Conservation (phyloP, 1,140 invertebrate genomes). For the Magallana ariakensis region DNA sequence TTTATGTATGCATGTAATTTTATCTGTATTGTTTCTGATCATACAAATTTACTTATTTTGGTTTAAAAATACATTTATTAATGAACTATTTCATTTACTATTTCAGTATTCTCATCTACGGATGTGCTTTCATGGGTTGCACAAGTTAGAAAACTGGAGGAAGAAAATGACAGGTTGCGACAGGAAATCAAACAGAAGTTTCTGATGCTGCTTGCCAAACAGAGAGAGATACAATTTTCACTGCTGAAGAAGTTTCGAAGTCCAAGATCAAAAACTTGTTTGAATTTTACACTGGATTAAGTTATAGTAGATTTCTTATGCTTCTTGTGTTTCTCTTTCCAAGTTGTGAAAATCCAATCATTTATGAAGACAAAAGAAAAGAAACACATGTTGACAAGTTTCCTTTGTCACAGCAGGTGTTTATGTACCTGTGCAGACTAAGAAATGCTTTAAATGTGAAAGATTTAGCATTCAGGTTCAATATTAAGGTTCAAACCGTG, state of each 20-base stretch:
- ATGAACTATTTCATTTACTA: too few relatives aligned
- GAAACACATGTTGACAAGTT: too few relatives aligned
- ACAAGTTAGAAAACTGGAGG: not conserved
- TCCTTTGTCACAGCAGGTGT: conserved; percentile 4
- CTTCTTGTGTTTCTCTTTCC: not conserved
- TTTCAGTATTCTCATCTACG: conserved; percentile 28
- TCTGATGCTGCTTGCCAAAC: not conserved
- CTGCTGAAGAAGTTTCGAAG: not conserved
- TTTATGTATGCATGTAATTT: too few relatives aligned
- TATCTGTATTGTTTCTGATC: too few relatives aligned
- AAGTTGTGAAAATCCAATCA: not conserved
- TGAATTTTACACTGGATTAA: conserved; percentile 11
- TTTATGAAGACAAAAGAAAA: not conserved
- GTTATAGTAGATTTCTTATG: not conserved
- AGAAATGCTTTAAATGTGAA: conserved; percentile 28
- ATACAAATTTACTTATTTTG: too few relatives aligned
- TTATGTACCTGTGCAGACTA: conserved; percentile 26
- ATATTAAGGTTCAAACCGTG: conserved; percentile 37
- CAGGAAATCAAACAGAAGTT: not conserved
- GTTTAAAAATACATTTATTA: too few relatives aligned
- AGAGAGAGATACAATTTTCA: not conserved
- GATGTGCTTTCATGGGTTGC: not conserved
- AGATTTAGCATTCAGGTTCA: conserved; percentile 39
- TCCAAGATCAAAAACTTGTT: conserved; percentile 7
- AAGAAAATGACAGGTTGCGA: not conserved